These are phyloP conservation scores for Erythrolamprus reginae DNA, from an alignment of 2,113 vertebrate species.

Conservation along the genomic window DNA sequence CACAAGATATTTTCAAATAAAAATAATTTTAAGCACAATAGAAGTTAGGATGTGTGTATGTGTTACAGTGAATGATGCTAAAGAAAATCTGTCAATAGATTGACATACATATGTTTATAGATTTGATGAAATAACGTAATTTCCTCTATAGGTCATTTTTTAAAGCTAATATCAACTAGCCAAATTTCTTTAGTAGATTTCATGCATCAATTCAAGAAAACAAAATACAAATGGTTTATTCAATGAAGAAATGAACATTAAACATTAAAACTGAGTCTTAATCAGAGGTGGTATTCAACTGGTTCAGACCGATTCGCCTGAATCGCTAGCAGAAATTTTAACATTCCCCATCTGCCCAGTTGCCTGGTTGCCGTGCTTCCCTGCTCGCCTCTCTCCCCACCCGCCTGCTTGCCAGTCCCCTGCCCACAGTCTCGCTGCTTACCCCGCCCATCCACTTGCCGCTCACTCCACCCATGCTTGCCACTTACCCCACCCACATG, in stretches of 20 bases:
- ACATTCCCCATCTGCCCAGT: no score
- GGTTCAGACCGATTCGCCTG: no score
- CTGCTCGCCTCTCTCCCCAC: no score
- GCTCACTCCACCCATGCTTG: no score
- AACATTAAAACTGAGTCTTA: background rate
- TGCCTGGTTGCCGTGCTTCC: no score
- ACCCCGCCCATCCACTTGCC: no score
- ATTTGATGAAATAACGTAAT: background rate
- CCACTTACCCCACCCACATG: no score
- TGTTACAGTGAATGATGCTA: background rate
- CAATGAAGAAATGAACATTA: background rate
- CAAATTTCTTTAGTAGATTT: background rate
- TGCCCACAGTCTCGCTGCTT: no score
- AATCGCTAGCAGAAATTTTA: no score
- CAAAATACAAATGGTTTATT: background rate
- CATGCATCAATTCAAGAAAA: background rate
- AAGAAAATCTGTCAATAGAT: background rate
- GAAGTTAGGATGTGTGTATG: background rate
- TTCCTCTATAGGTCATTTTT: background rate
- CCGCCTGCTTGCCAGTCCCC: no score
- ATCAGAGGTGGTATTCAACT: background rate
- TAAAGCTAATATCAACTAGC: background rate
- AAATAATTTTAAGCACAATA: background rate
- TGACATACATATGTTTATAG: background rate
- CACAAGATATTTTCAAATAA: conserved; percentile 4